Evolutionary conservation across 92 coral and sea anemone species (phyloP).

Genomic region (Desmophyllum pertusum): DNA sequence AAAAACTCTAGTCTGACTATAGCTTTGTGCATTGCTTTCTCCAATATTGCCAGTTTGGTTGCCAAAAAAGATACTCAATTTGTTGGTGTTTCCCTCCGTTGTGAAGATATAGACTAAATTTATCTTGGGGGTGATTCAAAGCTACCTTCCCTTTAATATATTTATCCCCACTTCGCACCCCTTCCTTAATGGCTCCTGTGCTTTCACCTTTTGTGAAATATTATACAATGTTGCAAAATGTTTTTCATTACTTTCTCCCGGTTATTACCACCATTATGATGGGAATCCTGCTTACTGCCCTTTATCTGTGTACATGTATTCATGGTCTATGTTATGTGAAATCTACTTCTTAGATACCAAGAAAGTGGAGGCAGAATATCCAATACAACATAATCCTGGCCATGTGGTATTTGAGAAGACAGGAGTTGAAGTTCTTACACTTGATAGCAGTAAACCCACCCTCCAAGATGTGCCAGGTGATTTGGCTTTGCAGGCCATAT

Average conservation of each 20-base stretch:
- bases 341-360: background rate
- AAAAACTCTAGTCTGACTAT: background rate
- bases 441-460: background rate
- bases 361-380: background rate
- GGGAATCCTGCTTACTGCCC: too few species aligned
- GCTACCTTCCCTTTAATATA: too few species aligned
- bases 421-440: constrained; percentile 26
- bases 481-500: background rate
- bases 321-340: background rate
- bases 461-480: background rate
- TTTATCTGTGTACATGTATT: background rate
- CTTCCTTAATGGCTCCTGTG: too few species aligned
- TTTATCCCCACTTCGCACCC: too few species aligned
- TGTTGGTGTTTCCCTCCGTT: background rate
- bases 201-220: too few species aligned
- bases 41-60: background rate
- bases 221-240: too few species aligned
- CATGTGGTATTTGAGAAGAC: constrained; percentile 26
- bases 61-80: background rate
- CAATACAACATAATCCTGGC: background rate
- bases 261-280: too few species aligned
- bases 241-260: too few species aligned
- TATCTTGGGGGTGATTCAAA: too few species aligned
- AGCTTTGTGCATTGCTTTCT: background rate
- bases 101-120: background rate